Base-by-base conservation (phyloP, 1,140 invertebrate species). In the Diabrotica virgifera region DNA sequence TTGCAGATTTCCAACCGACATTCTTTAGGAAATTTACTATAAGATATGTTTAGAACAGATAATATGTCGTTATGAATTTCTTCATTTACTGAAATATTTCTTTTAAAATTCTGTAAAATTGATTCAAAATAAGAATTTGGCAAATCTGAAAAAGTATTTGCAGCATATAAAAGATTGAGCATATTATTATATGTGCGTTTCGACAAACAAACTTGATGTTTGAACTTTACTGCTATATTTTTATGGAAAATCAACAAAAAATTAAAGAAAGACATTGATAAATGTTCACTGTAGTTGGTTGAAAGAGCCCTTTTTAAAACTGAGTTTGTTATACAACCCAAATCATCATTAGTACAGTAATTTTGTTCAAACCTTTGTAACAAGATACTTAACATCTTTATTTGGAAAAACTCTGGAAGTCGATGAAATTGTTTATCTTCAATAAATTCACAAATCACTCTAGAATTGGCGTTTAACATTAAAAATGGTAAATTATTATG, bases 401-500 rank as follows among this genome's bases (percentile, higher is more conserved):
- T 51, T 54, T 72, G 66, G n/a, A 72, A 14, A 57, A 55, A 68
- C 7, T 66, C 64, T 5, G 64, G 63, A 36, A 65, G 8, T 38
- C 60, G 36, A 24, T 61, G 11, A 12, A 24, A 68, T 13, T 37
- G 70, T 53, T 36, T 13, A 37, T 13, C 62, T 24, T 52, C 70
- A 55, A 11, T 66, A 36, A n/a, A 10, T 36, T 12, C 10, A 0
- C n/a, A 72, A 46, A n/a, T 52, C 37, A 24, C 54, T 24, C 6
- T 24, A 24, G 5, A 6, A 5, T 40, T 24, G 12, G 38, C 24
- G 40, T 66, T 64, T 14, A 51, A 36, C 14, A 66, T 6, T 38
- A 70, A 12, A 53, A 61, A 66, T 12, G 66, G 66, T 7, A 72
- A 10, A 52, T 72, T 69, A 59, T 70, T 72, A 57, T 70, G 59